Base-by-base conservation (phyloP, 2,888 invertebrate genomes). In the Nezara viridula region DNA sequence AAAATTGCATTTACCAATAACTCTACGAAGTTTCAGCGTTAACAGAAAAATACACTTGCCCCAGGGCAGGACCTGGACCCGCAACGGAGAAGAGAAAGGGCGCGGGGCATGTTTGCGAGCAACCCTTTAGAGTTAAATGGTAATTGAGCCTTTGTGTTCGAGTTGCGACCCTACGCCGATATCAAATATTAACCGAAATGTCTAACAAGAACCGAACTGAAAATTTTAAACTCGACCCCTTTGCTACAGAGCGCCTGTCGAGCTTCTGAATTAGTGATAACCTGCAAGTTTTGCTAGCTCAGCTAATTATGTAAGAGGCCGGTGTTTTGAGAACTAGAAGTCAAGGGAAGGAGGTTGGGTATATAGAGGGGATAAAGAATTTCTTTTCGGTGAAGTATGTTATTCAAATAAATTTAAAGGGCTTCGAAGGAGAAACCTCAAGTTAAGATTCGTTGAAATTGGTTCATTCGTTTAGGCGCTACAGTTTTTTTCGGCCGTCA, bases 131-230 rank as follows among this genome's bases (percentile, higher is more conserved):
- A 19, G 66, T 73, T 73, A 73, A 73, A 73, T 37, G 66, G 66
- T 73, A 73, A 73, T 37, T 73, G 66, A 73, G 66, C 66, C 66
- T 73, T 73, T 73, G 66, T 73, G 66, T 37, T 21, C 7, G 32
- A 21, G 66, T 19, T 9, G 0, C 32, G 7, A 9, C 32, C 32
- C 66, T 19, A 0, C 37, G 32, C 32, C 19, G 32, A 73, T 73
- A 73, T 73, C 32, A 73, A 73, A 37, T 73, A 73, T 73, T 73
- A 73, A 73, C 66, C 66, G 37, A 73, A 73, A 73, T 37, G 19
- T 32, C 66, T 19, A 37, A 32, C 32, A 9, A 37, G 32, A 37
- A 37, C 32, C 66, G 32, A 73, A 73, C 66, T 73, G 37, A 73
- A 37, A 73, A 73, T 73, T 73, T 73, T 37, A 73, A 73, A 73